Conservation (phyloP, 2,888 invertebrate species). For the Ctenicera cuprea region DNA sequence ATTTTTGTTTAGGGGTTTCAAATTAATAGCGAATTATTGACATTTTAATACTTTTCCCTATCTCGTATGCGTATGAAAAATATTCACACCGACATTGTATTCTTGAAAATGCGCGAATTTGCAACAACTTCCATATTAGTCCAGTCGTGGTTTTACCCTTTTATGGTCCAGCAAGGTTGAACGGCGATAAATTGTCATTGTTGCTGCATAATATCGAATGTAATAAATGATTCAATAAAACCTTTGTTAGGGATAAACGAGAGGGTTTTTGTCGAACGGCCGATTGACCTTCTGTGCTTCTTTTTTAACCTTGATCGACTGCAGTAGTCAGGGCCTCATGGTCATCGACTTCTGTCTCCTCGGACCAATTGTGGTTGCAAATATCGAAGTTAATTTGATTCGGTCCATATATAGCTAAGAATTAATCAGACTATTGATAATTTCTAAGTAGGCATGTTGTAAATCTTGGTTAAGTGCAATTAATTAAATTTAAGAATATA, state of each 20-base stretch:
- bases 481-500: too few species aligned
- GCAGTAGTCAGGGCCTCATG: constrained; percentile 20
- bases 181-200: not conserved
- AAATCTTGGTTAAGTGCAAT: not conserved
- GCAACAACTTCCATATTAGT: too few species aligned
- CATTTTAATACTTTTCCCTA: too few species aligned
- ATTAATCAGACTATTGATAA: not conserved
- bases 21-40: too few species aligned
- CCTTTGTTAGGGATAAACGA: constrained; percentile 8
- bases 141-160: not conserved
- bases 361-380: constrained; percentile 24
- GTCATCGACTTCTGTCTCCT: constrained; percentile 35
- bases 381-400: constrained; percentile 20
- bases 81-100: too few species aligned
- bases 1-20: too few species aligned
- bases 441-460: not conserved
- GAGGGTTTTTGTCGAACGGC: not conserved
- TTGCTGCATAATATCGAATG: not conserved
- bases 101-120: too few species aligned
- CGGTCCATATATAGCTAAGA: not conserved
- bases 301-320: constrained; percentile 10
- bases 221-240: not conserved
- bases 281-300: constrained; percentile 22
- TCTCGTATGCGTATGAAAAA: too few species aligned
- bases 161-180: not conserved